Percentiles rank a stretch among this genome's conserved stretches.
These are phyloP conservation scores for Volucella inanis DNA, from an alignment of 2,888 invertebrate genomes.

Conservation along the genomic window DNA sequence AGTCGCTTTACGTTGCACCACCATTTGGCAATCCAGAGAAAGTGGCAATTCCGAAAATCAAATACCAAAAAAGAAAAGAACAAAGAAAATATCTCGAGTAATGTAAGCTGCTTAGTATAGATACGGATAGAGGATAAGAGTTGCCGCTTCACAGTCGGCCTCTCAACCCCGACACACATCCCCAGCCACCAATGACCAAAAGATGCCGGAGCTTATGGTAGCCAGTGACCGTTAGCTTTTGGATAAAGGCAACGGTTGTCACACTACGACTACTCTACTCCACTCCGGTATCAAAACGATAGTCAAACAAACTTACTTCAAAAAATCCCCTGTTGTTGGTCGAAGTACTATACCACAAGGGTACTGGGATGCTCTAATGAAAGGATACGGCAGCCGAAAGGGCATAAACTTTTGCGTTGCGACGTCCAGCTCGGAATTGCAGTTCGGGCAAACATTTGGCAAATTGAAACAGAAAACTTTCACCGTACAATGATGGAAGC, in stretches of 20 bases:
- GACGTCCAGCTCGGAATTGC: constrained; percentile 86
- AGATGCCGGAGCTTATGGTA: constrained; percentile 51
- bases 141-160: constrained; percentile 1
- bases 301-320: constrained; percentile 86
- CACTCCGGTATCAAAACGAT: constrained; percentile 30
- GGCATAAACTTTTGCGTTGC: constrained; percentile 86
- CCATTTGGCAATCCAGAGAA: constrained; percentile 12
- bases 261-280: not conserved
- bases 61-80: constrained; percentile 42
- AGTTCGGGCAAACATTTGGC: constrained; percentile 91
- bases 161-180: constrained; percentile 1
- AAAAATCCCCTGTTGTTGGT: constrained; percentile 93
- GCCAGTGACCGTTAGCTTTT: not conserved
- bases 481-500: constrained; percentile 94
- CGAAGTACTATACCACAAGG: constrained; percentile 93
- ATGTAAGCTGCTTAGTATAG: constrained; percentile 35
- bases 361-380: constrained; percentile 90
- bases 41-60: constrained; percentile 37
- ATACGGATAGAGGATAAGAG: constrained; percentile 25
- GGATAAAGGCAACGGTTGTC: not conserved
- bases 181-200: constrained; percentile 21
- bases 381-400: constrained; percentile 94
- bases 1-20: constrained; percentile 86
- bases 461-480: constrained; percentile 92
- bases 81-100: constrained; percentile 45